phyloP scores from a whole-genome alignment of 2,113 vertebrate species.

The cat (Felis catus) region F.catus_Fca126_mat1.0 CM031419.1:162342501-162343000 shows the following conservation, averaged over 20 bases:
- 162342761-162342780: slow-evolving; percentile 98
- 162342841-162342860: slow-evolving; percentile 99
- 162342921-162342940: slow-evolving; percentile 85
- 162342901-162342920: slow-evolving; percentile 91
- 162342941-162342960: slow-evolving; percentile 70
- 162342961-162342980: slow-evolving; percentile 63
- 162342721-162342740: slow-evolving; percentile 96
- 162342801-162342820: slow-evolving; percentile 99
- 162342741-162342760: slow-evolving; percentile 97
- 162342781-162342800: slow-evolving; percentile 94
- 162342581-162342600: slow-evolving; percentile 61
- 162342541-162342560: slow-evolving; percentile 69
- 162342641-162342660: slow-evolving; percentile 90
- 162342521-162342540: slow-evolving; percentile 40
- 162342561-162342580: slow-evolving; percentile 66
- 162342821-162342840: slow-evolving; percentile 99
- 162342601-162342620: slow-evolving; percentile 83
- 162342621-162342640: slow-evolving; percentile 91
- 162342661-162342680: slow-evolving; percentile 85
- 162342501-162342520: slow-evolving; percentile 79
- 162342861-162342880: slow-evolving; percentile 95
- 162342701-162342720: slow-evolving; percentile 89
- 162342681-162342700: slow-evolving; percentile 91
- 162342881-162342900: slow-evolving; percentile 92
- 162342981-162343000: slow-evolving; percentile 74